Percentiles rank a stretch among this genome's conserved stretches.
phyloP scores from a whole-genome alignment of 2,113 vertebrate genomes.

The Oryzias curvinotus region DNA sequence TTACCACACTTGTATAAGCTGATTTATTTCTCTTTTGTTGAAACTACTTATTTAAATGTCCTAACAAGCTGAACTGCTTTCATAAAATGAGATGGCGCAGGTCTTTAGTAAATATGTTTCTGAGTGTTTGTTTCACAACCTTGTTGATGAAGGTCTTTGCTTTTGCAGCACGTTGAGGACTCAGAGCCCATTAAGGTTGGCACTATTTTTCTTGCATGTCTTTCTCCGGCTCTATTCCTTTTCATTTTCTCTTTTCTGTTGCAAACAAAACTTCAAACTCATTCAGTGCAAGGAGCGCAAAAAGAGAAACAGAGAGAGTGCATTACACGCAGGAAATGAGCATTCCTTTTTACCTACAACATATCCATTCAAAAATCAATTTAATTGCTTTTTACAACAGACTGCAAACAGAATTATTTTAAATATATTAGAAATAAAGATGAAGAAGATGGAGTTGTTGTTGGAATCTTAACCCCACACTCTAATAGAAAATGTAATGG shows the following conservation, averaged over 20 bases:
- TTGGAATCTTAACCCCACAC: background rate
- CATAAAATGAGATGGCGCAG: conserved; percentile 29
- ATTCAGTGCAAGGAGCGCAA: conserved; percentile 27
- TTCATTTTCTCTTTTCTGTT: conserved; percentile 11
- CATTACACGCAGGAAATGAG: conserved; percentile 9
- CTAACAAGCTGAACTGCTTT: conserved; percentile 32
- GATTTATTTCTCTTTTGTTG: conserved; percentile 41
- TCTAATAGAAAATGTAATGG: conserved; percentile 34
- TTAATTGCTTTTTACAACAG: conserved; percentile 26
- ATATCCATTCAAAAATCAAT: conserved; percentile 20
- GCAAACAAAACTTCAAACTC: conserved; percentile 25
- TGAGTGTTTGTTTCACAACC: conserved; percentile 17
- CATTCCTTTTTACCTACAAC: conserved; percentile 30
- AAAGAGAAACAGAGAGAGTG: conserved; percentile 10
- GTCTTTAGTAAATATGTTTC: conserved; percentile 10
- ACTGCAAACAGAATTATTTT: conserved; percentile 33
- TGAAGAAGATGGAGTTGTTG: no score
- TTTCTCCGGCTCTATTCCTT: conserved; percentile 14
- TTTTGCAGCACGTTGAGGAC: conserved; percentile 32
- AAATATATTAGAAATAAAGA: conserved; percentile 30
- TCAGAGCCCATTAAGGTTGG: conserved; percentile 22
- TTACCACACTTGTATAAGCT: conserved; percentile 52
- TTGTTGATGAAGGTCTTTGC: conserved; percentile 49
- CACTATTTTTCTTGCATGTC: conserved; percentile 24
- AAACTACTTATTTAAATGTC: conserved; percentile 42